Evolutionary conservation across 37 sponge, comb jelly and placozoan species (phyloP).

Genomic region (Chondrosia reniformis): DNA sequence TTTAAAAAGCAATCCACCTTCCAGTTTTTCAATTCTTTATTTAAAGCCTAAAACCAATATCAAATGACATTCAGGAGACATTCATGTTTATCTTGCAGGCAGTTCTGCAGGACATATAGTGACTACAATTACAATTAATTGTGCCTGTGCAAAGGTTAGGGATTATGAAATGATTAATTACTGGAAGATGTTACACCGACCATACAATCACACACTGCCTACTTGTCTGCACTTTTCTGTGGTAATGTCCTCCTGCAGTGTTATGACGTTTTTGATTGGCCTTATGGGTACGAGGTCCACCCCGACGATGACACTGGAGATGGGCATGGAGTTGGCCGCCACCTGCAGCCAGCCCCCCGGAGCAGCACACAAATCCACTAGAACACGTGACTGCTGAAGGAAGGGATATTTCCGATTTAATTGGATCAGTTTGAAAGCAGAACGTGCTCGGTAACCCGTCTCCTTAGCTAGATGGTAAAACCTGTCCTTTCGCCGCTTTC

Average conservation of each 20-base stretch:
- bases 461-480: conserved; percentile 98
- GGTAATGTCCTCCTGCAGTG: conserved; percentile 92
- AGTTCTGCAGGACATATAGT: background rate
- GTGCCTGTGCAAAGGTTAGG: no score
- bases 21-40: conserved; percentile 81
- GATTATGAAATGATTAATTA: no score
- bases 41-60: conserved; percentile 60
- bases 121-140: background rate
- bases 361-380: conserved; percentile 96
- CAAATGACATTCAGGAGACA: background rate
- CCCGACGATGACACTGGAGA: conserved; percentile 87
- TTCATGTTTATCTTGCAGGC: background rate
- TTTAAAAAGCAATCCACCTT: conserved; percentile 94
- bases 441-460: conserved; percentile 92
- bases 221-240: conserved; percentile 68
- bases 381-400: conserved; percentile 82
- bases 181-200: no score
- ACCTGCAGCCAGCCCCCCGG: conserved; percentile 98
- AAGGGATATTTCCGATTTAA: conserved; percentile 94
- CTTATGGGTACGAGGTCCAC: conserved; percentile 94
- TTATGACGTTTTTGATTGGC: conserved; percentile 84
- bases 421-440: conserved; percentile 98
- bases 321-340: conserved; percentile 87
- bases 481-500: conserved; percentile 87
- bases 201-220: background rate